These are phyloP conservation scores for Allolobophora icterica DNA, from an alignment of 2,888 invertebrate species.

Conservation along the genomic window DNA sequence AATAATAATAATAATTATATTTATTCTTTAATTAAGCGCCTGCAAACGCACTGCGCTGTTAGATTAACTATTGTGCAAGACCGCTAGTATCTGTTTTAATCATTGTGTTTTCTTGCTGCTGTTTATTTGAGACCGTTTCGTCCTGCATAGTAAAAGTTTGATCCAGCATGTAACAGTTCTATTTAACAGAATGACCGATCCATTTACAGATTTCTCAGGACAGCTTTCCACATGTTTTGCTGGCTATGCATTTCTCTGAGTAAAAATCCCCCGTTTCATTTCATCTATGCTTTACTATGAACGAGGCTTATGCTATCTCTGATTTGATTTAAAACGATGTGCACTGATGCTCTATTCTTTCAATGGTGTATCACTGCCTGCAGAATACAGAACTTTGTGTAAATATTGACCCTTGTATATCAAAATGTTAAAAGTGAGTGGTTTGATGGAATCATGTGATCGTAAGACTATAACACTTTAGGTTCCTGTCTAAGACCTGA, in stretches of 20 bases:
- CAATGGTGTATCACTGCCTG: neutral
- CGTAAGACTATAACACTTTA: neutral
- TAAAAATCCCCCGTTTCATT: neutral
- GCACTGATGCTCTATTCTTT: neutral
- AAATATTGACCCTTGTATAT: neutral
- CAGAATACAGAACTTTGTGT: neutral
- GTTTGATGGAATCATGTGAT: neutral
- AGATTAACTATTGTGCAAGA: neutral
- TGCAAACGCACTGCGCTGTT: no score
- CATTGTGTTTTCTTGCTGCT: neutral
- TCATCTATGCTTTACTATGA: neutral
- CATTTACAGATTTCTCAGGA: neutral
- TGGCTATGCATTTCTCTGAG: constrained; percentile 6
- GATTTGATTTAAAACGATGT: neutral
- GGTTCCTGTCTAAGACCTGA: neutral
- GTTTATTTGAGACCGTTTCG: neutral
- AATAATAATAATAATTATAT: no score
- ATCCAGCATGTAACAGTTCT: neutral
- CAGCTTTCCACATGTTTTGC: neutral
- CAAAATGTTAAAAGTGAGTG: neutral
- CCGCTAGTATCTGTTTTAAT: neutral
- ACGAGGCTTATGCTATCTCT: neutral
- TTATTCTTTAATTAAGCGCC: no score
- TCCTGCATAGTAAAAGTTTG: neutral
- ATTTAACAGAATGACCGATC: neutral